A percentile compares a stretch with the other conserved stretches of the same genome.
These are phyloP conservation scores for Anadara kagoshimensis DNA, from an alignment of 1,140 invertebrate species.

Conservation along the genomic window DNA sequence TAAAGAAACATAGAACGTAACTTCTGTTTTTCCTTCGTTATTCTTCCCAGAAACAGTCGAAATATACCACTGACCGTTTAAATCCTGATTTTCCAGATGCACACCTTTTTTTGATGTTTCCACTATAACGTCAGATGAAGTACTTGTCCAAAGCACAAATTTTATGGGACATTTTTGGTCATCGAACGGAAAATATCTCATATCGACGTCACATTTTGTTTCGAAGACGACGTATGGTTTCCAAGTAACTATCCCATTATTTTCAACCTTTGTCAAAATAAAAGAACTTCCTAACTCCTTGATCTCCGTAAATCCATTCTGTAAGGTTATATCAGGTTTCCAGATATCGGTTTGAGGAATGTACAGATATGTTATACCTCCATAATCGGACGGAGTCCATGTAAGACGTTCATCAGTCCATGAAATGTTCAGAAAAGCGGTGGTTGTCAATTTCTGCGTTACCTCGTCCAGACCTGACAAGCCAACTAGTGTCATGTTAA, in stretches of 20 bases:
- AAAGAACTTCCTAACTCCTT: constrained; percentile 26
- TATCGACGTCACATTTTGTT: constrained; percentile 36
- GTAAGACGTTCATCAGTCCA: constrained; percentile 29
- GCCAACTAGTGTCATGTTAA: constrained; percentile 14
- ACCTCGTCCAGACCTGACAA: constrained; percentile 22
- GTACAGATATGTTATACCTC: constrained; percentile 6
- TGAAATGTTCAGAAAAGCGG: constrained; percentile 12
- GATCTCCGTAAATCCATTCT: constrained; percentile 30
- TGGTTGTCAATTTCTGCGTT: constrained; percentile 20
- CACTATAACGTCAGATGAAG: not conserved
- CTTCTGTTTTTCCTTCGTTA: too few relatives aligned
- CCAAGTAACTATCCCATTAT: constrained; percentile 17
- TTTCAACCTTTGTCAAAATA: constrained; percentile 4
- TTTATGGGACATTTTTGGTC: constrained; percentile 23
- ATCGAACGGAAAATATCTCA: constrained; percentile 33
- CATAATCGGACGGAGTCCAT: constrained; percentile 21
- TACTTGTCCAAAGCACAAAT: constrained; percentile 25
- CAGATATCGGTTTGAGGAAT: constrained; percentile 27
- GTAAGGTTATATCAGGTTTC: constrained; percentile 34
- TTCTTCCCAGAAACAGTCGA: not conserved
- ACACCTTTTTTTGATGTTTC: constrained; percentile 3
- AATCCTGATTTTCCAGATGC: not conserved
- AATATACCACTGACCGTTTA: constrained; percentile 31
- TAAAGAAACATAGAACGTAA: too few relatives aligned
- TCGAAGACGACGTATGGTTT: constrained; percentile 30